phyloP scores from a whole-genome alignment of 1,140 invertebrate genomes.

The Drosophila burlai region DNA sequence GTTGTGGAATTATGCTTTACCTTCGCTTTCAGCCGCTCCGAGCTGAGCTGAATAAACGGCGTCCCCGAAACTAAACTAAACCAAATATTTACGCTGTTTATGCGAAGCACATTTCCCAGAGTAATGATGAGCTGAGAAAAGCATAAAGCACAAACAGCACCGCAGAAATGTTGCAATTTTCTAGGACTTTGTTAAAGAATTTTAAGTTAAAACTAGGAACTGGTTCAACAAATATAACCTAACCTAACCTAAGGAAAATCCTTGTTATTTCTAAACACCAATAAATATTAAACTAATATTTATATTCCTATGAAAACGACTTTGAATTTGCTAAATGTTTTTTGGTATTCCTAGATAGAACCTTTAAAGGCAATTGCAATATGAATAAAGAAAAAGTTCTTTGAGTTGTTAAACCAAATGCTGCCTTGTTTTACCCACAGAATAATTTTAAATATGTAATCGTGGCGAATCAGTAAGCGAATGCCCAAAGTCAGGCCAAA shows the following conservation, averaged over 20 bases:
- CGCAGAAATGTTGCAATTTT: background rate
- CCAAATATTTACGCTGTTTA: conserved; percentile 61
- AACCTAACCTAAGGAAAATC: background rate
- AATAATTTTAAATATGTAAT: conserved; percentile 15
- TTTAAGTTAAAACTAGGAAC: background rate
- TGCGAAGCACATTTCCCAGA: conserved; percentile 14
- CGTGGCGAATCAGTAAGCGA: conserved; percentile 7
- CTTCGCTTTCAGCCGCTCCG: conserved; percentile 15
- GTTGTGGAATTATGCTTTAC: conserved; percentile 74
- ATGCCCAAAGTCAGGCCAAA: conserved; percentile 2
- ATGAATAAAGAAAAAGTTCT: background rate
- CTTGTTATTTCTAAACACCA: background rate
- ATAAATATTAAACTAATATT: background rate
- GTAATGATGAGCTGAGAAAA: background rate
- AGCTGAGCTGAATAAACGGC: conserved; percentile 56
- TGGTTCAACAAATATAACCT: background rate
- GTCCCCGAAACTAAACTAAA: conserved; percentile 56
- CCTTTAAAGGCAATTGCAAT: background rate
- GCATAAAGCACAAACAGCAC: background rate
- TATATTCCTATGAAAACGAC: background rate
- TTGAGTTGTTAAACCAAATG: background rate
- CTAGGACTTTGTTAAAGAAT: background rate
- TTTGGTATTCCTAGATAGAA: too few relatives aligned
- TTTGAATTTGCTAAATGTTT: too few relatives aligned
- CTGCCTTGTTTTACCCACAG: background rate